Conservation (phyloP, 2,888 invertebrate genomes). For the Drosophila paracracens region DNA sequence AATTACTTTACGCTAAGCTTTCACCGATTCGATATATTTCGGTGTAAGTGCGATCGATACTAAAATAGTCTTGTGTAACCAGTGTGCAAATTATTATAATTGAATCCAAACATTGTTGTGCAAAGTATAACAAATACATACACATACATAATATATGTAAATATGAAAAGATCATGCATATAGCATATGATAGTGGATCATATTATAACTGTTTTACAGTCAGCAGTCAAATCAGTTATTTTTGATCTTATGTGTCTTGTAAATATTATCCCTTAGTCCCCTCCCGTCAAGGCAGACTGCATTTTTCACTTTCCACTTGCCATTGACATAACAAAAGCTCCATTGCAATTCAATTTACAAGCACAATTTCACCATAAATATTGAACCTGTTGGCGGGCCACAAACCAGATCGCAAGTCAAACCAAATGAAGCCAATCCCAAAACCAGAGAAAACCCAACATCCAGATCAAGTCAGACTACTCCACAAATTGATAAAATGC, state of each 20-base stretch:
- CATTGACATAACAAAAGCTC: background rate
- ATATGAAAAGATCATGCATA: background rate
- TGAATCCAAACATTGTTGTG: background rate
- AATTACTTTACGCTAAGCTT: slow-evolving; percentile 82
- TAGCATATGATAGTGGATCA: background rate
- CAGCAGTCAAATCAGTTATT: background rate
- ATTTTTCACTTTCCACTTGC: background rate
- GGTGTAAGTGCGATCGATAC: slow-evolving; percentile 74
- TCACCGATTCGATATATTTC: slow-evolving; percentile 81
- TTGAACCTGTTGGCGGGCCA: slow-evolving; percentile 13
- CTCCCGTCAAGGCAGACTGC: background rate
- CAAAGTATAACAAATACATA: background rate
- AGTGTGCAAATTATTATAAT: background rate
- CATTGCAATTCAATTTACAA: background rate
- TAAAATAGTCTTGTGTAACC: background rate
- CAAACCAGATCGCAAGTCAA: slow-evolving; percentile 6
- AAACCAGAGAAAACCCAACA: slow-evolving; percentile 14
- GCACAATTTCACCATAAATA: slow-evolving; percentile 41
- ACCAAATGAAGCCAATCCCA: slow-evolving; percentile 17
- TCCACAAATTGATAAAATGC: slow-evolving; percentile 25
- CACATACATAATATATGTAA: background rate
- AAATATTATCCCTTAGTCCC: background rate
- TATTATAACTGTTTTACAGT: background rate
- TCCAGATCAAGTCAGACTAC: slow-evolving; percentile 26
- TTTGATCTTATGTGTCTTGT: background rate